Percentiles rank a stretch among this genome's conserved stretches.
Evolutionary conservation across 2,888 invertebrate species (phyloP).

Genomic region (Myopa testacea): DNA sequence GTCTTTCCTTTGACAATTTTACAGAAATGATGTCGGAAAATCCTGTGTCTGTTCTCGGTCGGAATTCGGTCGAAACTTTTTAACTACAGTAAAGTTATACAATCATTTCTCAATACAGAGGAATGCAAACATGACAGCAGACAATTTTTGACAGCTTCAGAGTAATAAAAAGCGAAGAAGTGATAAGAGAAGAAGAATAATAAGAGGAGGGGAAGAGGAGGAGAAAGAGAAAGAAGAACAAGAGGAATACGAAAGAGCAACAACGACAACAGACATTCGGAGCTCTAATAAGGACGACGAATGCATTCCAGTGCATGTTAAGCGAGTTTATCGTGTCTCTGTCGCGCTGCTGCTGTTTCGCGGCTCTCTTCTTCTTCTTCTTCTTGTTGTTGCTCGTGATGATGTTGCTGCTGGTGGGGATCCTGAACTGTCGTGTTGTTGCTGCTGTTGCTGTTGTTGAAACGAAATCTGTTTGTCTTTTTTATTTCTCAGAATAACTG

Average conservation of each 20-base stretch:
- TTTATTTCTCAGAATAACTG: constrained; percentile 18
- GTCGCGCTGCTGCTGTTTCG: constrained; percentile 6
- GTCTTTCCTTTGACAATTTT: no score
- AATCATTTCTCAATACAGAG: constrained; percentile 9
- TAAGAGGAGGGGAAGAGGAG: background rate
- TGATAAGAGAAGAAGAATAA: background rate
- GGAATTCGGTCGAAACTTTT: background rate
- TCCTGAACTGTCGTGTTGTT: background rate
- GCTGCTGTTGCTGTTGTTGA: background rate
- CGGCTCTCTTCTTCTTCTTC: background rate
- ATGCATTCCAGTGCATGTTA: constrained; percentile 20
- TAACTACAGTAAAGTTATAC: background rate
- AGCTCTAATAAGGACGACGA: constrained; percentile 4
- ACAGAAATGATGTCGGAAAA: background rate
- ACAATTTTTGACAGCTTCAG: constrained; percentile 22
- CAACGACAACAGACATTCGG: constrained; percentile 5
- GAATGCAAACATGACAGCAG: constrained; percentile 22
- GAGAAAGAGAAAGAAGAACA: background rate
- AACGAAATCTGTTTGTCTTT: background rate
- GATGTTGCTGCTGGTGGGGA: background rate
- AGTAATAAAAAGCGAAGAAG: background rate
- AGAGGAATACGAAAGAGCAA: background rate
- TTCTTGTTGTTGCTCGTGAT: background rate
- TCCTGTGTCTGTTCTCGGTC: background rate
- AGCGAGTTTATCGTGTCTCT: constrained; percentile 9